Conservation (phyloP, 2,113 vertebrate species). For the Hippocampus mohnikei region DNA sequence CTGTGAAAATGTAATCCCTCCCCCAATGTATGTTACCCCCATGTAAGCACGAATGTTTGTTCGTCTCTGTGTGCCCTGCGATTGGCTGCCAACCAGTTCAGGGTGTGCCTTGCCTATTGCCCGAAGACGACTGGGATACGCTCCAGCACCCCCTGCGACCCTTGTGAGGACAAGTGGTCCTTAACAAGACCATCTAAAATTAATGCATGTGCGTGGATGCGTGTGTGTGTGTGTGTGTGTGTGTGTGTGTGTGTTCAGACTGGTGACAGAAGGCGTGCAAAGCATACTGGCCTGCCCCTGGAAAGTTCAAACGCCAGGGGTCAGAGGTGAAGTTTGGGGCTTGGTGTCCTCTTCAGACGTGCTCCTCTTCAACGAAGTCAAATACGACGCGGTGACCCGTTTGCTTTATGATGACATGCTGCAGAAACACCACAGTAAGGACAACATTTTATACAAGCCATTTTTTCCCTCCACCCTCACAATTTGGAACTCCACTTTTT, state of each 20-base stretch:
- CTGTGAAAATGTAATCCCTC: no score
- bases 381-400: slow-evolving; percentile 66
- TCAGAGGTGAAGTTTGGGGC: slow-evolving; percentile 45
- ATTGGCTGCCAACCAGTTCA: no score
- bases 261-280: slow-evolving; percentile 58
- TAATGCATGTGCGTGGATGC: no score
- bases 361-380: slow-evolving; percentile 63
- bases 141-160: no score
- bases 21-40: no score
- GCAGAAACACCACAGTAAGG: slow-evolving; percentile 62
- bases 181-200: no score
- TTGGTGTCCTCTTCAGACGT: slow-evolving; percentile 51
- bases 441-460: not conserved
- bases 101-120: no score
- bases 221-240: no score
- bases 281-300: slow-evolving; percentile 39
- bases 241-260: slow-evolving; percentile 26
- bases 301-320: not conserved
- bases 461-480: not conserved
- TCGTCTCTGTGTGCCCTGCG: no score
- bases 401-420: slow-evolving; percentile 72
- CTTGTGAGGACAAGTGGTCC: no score
- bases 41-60: no score
- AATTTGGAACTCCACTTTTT: not conserved
- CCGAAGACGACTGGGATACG: no score